Evolutionary conservation across 2,888 invertebrate species (phyloP).

Genomic region (Alviniconcha strummeri): DNA sequence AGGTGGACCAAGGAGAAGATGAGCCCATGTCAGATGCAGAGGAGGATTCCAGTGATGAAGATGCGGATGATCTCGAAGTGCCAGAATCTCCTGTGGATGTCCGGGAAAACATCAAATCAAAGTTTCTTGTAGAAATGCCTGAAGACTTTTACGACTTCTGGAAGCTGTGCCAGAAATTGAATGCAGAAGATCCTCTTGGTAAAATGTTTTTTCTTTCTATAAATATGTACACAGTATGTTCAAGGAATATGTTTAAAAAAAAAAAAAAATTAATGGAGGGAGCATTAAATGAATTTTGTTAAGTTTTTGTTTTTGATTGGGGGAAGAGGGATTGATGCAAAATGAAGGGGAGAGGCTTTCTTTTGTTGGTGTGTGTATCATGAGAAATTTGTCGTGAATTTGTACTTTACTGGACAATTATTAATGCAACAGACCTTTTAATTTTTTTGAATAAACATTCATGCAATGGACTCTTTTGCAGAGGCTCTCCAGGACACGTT

Average conservation of each 20-base stretch:
- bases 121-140: constrained; percentile 91
- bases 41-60: constrained; percentile 17
- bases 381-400: no score
- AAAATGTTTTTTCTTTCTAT: neutral
- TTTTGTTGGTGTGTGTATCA: no score
- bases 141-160: constrained; percentile 91
- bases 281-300: no score
- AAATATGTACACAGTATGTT: neutral
- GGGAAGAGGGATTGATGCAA: no score
- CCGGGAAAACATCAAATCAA: constrained; percentile 80
- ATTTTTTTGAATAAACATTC: no score
- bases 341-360: no score
- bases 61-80: constrained; percentile 33
- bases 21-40: neutral
- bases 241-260: neutral
- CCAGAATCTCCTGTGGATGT: constrained; percentile 74
- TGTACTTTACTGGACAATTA: no score
- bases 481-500: constrained; percentile 79
- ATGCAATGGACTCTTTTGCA: constrained; percentile 46
- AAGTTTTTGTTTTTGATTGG: no score
- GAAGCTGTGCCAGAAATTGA: constrained; percentile 79
- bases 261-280: no score
- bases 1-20: constrained; percentile 3
- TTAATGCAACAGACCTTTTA: no score
- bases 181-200: constrained; percentile 27